Evolutionary conservation across 1,140 invertebrate genomes (phyloP).

Genomic region (Ctenoplectra terminalis): DNA sequence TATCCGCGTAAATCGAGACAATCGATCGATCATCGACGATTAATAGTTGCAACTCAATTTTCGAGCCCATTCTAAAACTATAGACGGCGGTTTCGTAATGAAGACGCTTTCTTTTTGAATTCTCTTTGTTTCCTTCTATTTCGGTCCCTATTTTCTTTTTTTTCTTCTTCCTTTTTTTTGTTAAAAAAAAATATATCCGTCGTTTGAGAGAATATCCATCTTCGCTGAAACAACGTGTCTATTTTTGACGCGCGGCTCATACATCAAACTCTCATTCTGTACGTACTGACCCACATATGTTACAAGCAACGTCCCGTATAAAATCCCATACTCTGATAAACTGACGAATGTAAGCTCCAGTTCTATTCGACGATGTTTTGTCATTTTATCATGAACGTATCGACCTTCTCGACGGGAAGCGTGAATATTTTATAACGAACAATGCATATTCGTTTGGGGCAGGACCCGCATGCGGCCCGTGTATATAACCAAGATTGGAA

Average conservation of each 20-base stretch:
- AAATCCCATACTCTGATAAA: slow-evolving; percentile 59
- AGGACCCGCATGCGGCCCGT: not conserved
- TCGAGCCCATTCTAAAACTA: not conserved
- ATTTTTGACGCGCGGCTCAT: slow-evolving; percentile 52
- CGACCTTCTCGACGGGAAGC: not conserved
- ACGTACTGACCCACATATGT: slow-evolving; percentile 58
- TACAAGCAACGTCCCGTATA: slow-evolving; percentile 48
- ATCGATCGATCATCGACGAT: not conserved
- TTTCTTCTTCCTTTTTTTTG: not conserved
- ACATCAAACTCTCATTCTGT: slow-evolving; percentile 41
- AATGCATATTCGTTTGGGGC: not conserved
- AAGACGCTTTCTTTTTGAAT: not conserved
- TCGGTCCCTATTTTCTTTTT: no score
- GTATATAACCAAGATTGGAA: no score
- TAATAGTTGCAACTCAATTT: slow-evolving; percentile 19
- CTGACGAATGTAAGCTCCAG: slow-evolving; percentile 39
- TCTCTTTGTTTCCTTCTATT: no score
- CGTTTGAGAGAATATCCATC: slow-evolving; percentile 40
- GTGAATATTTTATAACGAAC: not conserved
- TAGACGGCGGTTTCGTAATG: not conserved
- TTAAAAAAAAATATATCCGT: slow-evolving; percentile 6
- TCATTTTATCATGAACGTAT: not conserved
- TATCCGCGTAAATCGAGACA: not conserved
- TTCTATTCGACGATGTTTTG: not conserved
- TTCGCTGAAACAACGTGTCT: slow-evolving; percentile 34